Percentiles rank a stretch among this genome's conserved stretches.
Evolutionary conservation across 2,113 vertebrate genomes (phyloP).

Genomic region (Lycaon pictus): DNA sequence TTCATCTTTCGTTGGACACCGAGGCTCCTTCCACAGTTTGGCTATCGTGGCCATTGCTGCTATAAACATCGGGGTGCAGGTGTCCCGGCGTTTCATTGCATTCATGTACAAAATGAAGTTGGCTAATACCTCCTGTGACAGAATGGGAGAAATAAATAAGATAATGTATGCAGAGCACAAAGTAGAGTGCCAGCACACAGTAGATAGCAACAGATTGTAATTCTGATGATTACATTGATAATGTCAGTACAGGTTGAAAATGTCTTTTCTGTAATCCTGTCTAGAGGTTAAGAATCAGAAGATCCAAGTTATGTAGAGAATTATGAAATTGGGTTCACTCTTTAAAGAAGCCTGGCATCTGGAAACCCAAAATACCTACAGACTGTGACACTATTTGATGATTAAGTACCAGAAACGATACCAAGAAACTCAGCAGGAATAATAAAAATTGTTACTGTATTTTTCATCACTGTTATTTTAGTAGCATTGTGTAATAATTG

Average conservation of each 20-base stretch:
- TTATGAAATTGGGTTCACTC: background rate
- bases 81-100: too few species aligned
- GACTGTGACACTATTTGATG: background rate
- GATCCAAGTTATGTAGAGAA: background rate
- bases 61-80: too few species aligned
- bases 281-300: background rate
- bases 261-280: background rate
- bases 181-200: background rate
- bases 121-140: background rate
- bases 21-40: too few species aligned
- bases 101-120: background rate
- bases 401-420: background rate
- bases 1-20: too few species aligned
- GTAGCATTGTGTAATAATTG: background rate
- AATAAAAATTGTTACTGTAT: background rate
- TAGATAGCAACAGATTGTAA: background rate
- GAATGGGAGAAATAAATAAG: slow-evolving; percentile 4
- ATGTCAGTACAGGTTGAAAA: background rate
- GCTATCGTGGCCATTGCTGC: too few species aligned
- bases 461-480: background rate
- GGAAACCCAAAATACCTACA: background rate
- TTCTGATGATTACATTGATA: background rate
- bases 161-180: background rate
- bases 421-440: background rate
- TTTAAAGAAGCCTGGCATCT: background rate